Evolutionary conservation across 2,888 invertebrate species (phyloP), one percentile per base, ranked within the genome.

Genomic region (Heliconius erato): DNA sequence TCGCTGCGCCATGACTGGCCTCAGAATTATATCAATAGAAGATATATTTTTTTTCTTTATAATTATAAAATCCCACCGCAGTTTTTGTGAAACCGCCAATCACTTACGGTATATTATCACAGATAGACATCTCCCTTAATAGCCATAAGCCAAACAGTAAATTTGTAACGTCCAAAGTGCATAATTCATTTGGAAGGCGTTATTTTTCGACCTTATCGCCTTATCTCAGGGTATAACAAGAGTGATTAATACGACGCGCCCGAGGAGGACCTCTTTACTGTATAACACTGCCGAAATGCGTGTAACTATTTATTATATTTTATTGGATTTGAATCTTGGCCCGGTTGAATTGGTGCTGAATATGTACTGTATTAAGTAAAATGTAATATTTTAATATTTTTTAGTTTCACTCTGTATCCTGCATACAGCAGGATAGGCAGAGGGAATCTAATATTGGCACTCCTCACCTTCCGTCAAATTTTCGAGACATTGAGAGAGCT

Each of bases 201-300:
- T 93, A 94, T 94, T 93, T 93, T 93, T 92, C 92, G 89, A 84
- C 89, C 90, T 92, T 95, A 95, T 95, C 95, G 89, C 89, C 83
- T 86, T 89, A 95, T 95, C 95, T 93, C 83, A 87, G 87, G 84
- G 88, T 87, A 90, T 91, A 93, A 94, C 94, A 93, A 91, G 92
- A 89, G 92, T 94, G 94, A 95, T 95, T 94, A 94, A 95, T 94
- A 91, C 85, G 87, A 87, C 86, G 90, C 90, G 89, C 88, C 89
- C 90, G 92, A 91, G 92, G 92, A 84, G 86, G 91, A 90, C 82
- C 89, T 89, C 88, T 92, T 91, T 92, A 92, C 93, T 91, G 92
- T 91, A 91, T 88, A 79, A 68, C 35, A 23, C 32, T 78, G 80
- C 80, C 79, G 84, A 81, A 81, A 81, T 79, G 84, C 87, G 87